phyloP scores from a whole-genome alignment of 2,888 invertebrate species.

The Caradrina clavipalpis region DNA sequence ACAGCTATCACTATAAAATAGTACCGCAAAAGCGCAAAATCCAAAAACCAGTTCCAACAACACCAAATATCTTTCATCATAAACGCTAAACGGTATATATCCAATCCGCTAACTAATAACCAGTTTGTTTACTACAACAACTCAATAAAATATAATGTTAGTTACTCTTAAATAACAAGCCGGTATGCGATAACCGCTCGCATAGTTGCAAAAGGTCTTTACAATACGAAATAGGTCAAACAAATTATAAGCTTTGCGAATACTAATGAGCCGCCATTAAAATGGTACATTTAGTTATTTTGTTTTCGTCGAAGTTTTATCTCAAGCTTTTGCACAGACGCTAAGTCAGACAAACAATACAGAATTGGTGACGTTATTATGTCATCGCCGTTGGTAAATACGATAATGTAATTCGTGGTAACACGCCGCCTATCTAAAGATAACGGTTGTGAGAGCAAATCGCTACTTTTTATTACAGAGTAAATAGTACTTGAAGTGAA shows the following conservation, averaged over 20 bases:
- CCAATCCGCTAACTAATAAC: slow-evolving; percentile 58
- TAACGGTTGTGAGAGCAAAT: slow-evolving; percentile 34
- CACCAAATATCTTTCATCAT: slow-evolving; percentile 47
- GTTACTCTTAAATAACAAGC: slow-evolving; percentile 59
- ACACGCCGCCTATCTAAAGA: slow-evolving; percentile 22
- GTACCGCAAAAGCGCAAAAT: slow-evolving; percentile 47
- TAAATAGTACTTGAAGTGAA: slow-evolving; percentile 12
- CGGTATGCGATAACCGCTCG: slow-evolving; percentile 57
- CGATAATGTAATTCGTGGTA: slow-evolving; percentile 24
- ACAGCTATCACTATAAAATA: slow-evolving; percentile 37
- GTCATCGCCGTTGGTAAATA: slow-evolving; percentile 58
- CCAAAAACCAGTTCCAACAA: slow-evolving; percentile 43
- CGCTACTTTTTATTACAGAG: slow-evolving; percentile 18
- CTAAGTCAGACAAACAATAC: slow-evolving; percentile 57
- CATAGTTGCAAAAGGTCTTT: slow-evolving; percentile 62
- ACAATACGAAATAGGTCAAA: slow-evolving; percentile 67
- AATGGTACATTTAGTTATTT: slow-evolving; percentile 48
- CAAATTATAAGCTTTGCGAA: slow-evolving; percentile 61
- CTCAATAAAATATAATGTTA: slow-evolving; percentile 58
- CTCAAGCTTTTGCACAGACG: slow-evolving; percentile 57
- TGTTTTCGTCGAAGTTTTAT: slow-evolving; percentile 56
- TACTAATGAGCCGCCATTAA: slow-evolving; percentile 60
- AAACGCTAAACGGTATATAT: slow-evolving; percentile 56
- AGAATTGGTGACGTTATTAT: slow-evolving; percentile 54
- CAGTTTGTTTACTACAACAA: slow-evolving; percentile 59